Base-by-base conservation (phyloP, 2,113 vertebrate genomes). In the Eurystomus gularis region DNA sequence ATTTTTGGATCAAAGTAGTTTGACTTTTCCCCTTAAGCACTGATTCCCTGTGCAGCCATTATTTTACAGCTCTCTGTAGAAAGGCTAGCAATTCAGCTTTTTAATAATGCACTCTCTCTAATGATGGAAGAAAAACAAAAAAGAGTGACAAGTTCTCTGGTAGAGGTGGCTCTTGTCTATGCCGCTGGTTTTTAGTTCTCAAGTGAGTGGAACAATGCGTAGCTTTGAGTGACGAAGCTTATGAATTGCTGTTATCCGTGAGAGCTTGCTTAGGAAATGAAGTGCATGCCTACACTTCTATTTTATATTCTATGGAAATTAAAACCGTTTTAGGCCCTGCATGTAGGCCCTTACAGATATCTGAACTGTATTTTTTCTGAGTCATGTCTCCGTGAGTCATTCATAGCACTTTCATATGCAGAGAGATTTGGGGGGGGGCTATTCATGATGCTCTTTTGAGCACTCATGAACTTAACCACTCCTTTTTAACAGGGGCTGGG, bases 251-350 rank as follows among this genome's bases (percentile, higher is more conserved):
- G 71, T 75, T 93, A 72, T 48, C 60, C n/a, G 48, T 26, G 52
- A 78, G 65, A 84, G n/a, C 88, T 81, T 95, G 83, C 92, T 82
- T 65, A 89, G 90, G 81, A 93, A 88, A 90, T 76, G 39, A 93
- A 83, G 61, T 79, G n/a, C 31, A 15, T 84, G 70, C 31, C 83
- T 78, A 57, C 31, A 39, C 3, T 57, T 84, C 80, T 84, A 4
- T 65, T 92, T 72, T 73, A 33, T 42, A 72, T 80, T 84, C 83
- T 31, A 69, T 72, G 44, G 83, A 84, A 93, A 94, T 91, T 68
- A 86, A 89, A 40, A 78, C 26, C 48, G 57, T 60, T 84, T 82
- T 65, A 78, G 46, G 31, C 33, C 64, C n/a, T 71, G 18, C 31
- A 71, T 60, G 28, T 35, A 72, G 95, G 44, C 35, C 57, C 86